Conservation (phyloP, 2,888 invertebrate species). For the Habroteleia sp. region DNA sequence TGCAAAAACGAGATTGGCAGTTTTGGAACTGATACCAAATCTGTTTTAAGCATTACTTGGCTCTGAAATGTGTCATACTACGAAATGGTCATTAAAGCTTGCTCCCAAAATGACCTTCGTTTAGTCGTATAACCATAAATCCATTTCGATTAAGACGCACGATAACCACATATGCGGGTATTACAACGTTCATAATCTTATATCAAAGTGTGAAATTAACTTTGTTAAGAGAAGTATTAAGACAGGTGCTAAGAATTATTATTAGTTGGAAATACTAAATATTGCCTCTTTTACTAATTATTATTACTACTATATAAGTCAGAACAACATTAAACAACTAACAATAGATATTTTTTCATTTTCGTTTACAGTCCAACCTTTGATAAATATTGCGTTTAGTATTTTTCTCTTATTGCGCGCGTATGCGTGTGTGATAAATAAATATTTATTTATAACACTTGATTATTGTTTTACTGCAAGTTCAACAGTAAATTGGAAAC, state of each 20-base stretch:
- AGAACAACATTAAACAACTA: too few relatives aligned
- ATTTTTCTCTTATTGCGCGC: too few relatives aligned
- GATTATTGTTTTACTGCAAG: too few relatives aligned
- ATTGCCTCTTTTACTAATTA: too few relatives aligned
- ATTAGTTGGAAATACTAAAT: too few relatives aligned
- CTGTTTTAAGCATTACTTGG: constrained; percentile 18
- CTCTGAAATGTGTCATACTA: constrained; percentile 41
- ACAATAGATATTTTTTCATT: too few relatives aligned
- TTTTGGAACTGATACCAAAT: constrained; percentile 15
- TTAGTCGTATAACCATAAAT: constrained; percentile 55
- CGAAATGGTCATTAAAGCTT: constrained; percentile 41
- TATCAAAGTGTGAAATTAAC: constrained; percentile 46
- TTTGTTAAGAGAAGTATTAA: constrained; percentile 2
- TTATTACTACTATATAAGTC: too few relatives aligned
- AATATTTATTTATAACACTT: too few relatives aligned
- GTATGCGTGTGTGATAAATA: too few relatives aligned
- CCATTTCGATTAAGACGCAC: constrained; percentile 56
- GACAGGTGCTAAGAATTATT: constrained; percentile 23
- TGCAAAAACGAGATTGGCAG: background rate
- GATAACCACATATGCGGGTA: constrained; percentile 55
- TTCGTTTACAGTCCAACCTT: too few relatives aligned
- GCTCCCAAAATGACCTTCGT: constrained; percentile 52
- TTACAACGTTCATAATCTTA: constrained; percentile 45
- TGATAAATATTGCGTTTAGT: too few relatives aligned
- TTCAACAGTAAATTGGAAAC: too few relatives aligned